Evolutionary conservation across 2,888 invertebrate species (phyloP).

Genomic region (Noctua janthina): DNA sequence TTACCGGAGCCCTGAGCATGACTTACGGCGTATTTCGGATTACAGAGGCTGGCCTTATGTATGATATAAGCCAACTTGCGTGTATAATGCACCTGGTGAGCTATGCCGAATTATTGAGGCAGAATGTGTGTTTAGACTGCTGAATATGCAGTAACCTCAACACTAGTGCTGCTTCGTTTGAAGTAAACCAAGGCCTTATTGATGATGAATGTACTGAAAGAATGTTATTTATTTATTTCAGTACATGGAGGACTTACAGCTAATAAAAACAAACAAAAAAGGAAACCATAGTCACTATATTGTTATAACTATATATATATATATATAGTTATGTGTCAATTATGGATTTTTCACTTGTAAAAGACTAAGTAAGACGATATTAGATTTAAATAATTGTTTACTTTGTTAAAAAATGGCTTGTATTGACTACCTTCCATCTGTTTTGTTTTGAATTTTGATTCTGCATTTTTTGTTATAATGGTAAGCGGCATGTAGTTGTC

Average conservation of each 20-base stretch:
- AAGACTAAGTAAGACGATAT: background rate
- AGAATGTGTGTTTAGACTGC: background rate
- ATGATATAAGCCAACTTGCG: slow-evolving; percentile 39
- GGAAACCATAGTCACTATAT: no score
- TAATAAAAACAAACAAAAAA: no score
- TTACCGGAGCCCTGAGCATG: slow-evolving; percentile 70
- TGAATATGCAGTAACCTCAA: background rate
- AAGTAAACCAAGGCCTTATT: background rate
- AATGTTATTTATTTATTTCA: background rate
- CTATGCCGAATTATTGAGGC: slow-evolving; percentile 13
- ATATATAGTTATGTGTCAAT: background rate
- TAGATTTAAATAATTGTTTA: background rate
- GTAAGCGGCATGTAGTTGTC: background rate
- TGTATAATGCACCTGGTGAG: slow-evolving; percentile 35
- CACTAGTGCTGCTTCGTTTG: background rate
- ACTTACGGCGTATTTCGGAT: slow-evolving; percentile 73
- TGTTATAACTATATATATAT: no score
- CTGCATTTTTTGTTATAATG: background rate
- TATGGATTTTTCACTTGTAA: background rate
- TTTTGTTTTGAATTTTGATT: background rate
- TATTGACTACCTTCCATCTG: background rate
- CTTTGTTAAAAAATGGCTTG: background rate
- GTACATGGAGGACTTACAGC: no score
- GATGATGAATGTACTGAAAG: background rate
- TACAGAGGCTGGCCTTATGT: slow-evolving; percentile 61